Evolutionary conservation across 35 echinoderm and acorn worm genomes (phyloP), one percentile per base, ranked within the genome.

Genomic region (Apostichopus parvimensis): DNA sequence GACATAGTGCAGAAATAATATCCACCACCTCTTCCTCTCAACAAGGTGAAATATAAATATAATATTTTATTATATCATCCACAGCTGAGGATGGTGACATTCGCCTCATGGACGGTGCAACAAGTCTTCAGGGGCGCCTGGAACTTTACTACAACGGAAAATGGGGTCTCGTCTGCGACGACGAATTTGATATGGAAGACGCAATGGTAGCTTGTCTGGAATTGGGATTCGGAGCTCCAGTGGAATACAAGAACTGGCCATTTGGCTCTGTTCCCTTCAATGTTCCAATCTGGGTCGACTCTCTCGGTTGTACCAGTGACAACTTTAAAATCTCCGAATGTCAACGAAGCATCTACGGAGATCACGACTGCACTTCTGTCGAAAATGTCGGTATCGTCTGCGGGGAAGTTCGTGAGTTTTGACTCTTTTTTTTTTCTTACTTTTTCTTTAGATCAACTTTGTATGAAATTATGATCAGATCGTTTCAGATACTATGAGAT

Each of bases 121-220:
- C 71, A 5, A 18, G 18, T 13, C 20, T 25, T 6, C 18, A 25
- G 26, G 91, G 91, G 8, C 91, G 91, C 28, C 52, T 92, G 56
- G 91, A 92, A 34, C 60, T 92, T 15, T 92, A 84, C 80, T 79
- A 86, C 52, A 14, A 72, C n/a, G 61, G 61, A 12, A 57, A 92
- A 71, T 92, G 91, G 91, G 91, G 91, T 7, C 72, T 79, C 4
- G 91, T 92, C 5, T 92, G 91, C 73, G 91, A 92, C 72, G 80
- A 92, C 56, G 55, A 56, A 53, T 92, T 92, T 58, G 91, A 73
- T 6, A 73, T 15, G 17, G 22, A 13, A 0, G 91, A 92, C 15
- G 80, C 91, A 6, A 75, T 17, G 17, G 91, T 92, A 7, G 91
- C 65, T 5, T 92, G 91, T 34, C 5, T 15, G 9, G 73, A 92